These are phyloP conservation scores for Characodon lateralis DNA, from an alignment of 2,797 vertebrate genomes.

Conservation along the genomic window DNA sequence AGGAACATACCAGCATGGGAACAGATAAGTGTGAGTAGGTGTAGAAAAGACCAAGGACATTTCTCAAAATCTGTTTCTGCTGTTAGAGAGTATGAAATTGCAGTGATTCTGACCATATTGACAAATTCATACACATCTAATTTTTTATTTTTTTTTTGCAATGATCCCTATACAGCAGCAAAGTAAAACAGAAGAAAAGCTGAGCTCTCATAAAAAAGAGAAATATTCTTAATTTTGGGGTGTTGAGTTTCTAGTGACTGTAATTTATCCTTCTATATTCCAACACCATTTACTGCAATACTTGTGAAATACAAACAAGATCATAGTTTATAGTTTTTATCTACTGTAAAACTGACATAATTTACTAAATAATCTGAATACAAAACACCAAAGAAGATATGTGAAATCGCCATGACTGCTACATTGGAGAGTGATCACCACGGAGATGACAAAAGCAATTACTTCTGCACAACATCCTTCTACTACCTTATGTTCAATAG, in stretches of 20 bases:
- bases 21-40: constrained; percentile 18
- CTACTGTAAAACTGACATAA: background rate
- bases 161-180: background rate
- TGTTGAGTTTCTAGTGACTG: background rate
- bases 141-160: background rate
- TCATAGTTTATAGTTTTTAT: background rate
- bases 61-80: constrained; percentile 2
- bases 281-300: background rate
- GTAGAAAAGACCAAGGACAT: background rate
- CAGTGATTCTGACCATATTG: background rate
- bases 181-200: background rate
- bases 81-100: background rate
- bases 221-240: background rate
- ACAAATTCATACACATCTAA: background rate
- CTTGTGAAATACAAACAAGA: background rate
- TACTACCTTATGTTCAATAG: background rate
- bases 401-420: background rate
- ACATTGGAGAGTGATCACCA: background rate
- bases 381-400: background rate
- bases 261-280: background rate
- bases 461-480: background rate
- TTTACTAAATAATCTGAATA: background rate
- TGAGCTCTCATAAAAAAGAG: background rate
- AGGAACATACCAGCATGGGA: constrained; percentile 7
- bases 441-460: background rate